phyloP scores from a whole-genome alignment of 2,113 vertebrate genomes.

The Panthera tigris region DNA sequence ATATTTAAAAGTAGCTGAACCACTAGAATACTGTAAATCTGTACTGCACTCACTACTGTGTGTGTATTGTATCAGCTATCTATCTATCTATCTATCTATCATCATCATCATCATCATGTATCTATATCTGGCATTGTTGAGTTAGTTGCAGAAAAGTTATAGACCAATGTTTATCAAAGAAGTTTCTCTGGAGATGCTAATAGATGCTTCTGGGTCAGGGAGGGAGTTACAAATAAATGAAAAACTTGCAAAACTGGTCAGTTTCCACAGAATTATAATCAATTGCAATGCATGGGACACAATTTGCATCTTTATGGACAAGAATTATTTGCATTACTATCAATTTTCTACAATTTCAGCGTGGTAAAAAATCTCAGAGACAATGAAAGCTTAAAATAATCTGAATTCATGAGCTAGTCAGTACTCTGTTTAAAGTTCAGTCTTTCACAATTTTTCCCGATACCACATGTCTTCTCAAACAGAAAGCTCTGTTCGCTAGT shows the following conservation, averaged over 20 bases:
- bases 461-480: neutral
- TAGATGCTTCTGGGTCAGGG: neutral
- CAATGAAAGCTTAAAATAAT: neutral
- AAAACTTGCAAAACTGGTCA: neutral
- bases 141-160: neutral
- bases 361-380: neutral
- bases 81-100: neutral
- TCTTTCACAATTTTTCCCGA: neutral
- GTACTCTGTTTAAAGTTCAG: neutral
- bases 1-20: neutral
- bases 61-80: neutral
- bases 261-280: neutral
- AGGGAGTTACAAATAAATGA: neutral
- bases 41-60: neutral
- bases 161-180: neutral
- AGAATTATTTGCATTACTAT: conserved; percentile 11
- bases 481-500: neutral
- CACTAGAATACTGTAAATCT: neutral
- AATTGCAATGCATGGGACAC: neutral
- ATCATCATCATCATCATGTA: neutral
- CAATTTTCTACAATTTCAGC: neutral
- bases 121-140: neutral
- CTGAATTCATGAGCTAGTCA: neutral
- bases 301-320: conserved; percentile 6
- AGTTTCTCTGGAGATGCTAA: neutral